Evolutionary conservation across 2,113 vertebrate species (phyloP).

Genomic region (Phocoena sinus): DNA sequence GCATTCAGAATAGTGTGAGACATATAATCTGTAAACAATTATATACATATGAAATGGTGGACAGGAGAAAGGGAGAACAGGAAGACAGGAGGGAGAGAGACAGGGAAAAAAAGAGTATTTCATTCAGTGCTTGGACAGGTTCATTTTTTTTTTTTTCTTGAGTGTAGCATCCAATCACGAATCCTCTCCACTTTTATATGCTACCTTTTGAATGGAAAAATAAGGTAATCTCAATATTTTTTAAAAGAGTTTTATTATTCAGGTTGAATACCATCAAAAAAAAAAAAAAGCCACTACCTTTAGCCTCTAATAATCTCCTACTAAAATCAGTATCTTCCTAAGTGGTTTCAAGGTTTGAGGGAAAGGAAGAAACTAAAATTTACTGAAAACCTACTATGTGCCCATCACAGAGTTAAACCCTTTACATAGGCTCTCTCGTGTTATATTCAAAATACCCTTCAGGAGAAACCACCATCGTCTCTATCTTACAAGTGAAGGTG

Average conservation of each 20-base stretch:
- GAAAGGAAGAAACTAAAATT: not conserved
- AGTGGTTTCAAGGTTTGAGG: not conserved
- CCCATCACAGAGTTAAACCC: not conserved
- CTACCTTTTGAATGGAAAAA: not conserved
- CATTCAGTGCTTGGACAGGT: not conserved
- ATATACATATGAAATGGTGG: not conserved
- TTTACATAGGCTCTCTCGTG: not conserved
- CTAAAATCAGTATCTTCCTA: not conserved
- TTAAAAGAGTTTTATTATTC: not conserved
- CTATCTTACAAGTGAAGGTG: not conserved
- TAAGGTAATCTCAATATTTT: not conserved
- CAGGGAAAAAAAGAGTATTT: not conserved
- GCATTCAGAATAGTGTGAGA: not conserved
- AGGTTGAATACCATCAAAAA: not conserved
- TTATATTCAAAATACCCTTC: not conserved
- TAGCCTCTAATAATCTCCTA: not conserved
- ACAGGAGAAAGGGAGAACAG: not conserved
- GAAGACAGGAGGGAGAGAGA: not conserved
- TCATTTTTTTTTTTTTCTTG: not conserved
- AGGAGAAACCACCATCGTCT: not conserved
- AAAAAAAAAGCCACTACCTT: not conserved
- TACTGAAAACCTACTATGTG: not conserved
- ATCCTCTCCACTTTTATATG: not conserved
- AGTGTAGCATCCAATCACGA: not conserved
- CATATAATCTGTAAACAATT: not conserved